Base-by-base conservation (phyloP, 2,797 vertebrate genomes). In the Caiman crocodilus region DNA sequence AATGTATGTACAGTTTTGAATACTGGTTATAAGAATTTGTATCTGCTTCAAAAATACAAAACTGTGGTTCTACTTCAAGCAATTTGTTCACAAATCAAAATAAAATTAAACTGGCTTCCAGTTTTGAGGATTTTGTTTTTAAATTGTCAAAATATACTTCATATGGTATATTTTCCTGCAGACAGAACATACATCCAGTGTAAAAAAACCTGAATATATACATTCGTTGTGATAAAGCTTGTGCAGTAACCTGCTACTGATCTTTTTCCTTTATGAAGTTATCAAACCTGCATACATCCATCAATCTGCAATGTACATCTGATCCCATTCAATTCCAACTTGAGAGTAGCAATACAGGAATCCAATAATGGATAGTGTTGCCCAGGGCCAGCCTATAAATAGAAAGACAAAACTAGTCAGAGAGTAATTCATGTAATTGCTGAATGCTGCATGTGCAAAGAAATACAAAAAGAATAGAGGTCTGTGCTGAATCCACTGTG, bases 311-410 rank as follows among this genome's bases (percentile, higher is more conserved):
- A 92, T 20, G 0, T 79, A 26, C 0, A 89, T 96, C 76, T 95
- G 94, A 65, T 98, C 97, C 98, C 98, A 98, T 89, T 98, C 98
- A 13, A 98, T 98, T 89, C 98, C 98, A 87, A 98, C 94, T 0
- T 98, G 98, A 50, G 98, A 89, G 20, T 97, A 98, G 93, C 98
- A 98, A 94, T 98, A 98, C 57, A 98, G 97, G 93, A 98, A 98
- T 65, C 97, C 97, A 1, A 98, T 94, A 75, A 98, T 97, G 74
- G 96, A 97, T 59, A 98, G 96, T 1, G 98, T 98, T 3, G 71
- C 97, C 97, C 98, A 98, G 0, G 98, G 98, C 98, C 98, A 98
- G 69, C 98, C 98, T 98, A 89, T 59, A 94, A 96, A 96, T 74
- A 96, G 83, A 96, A 57, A 78, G 42, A 87, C 86, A 84, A 88